Evolutionary conservation across 2,113 vertebrate genomes (phyloP).

Genomic region (Pelvicachromis taeniatus): DNA sequence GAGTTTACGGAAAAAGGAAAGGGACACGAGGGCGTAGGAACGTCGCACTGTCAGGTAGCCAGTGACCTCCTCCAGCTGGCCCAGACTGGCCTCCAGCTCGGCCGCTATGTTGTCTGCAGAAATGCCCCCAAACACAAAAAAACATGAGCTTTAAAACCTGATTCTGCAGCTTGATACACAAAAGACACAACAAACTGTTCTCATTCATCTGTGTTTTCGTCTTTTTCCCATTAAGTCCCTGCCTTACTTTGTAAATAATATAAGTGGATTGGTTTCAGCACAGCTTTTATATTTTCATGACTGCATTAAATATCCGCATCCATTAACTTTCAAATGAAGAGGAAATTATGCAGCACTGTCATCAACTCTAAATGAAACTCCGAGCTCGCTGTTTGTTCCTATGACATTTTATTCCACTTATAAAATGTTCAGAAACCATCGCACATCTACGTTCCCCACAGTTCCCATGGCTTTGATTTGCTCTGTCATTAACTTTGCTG

Average conservation of each 20-base stretch:
- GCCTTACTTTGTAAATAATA: not conserved
- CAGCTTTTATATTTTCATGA: not conserved
- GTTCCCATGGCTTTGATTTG: not conserved
- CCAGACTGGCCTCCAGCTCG: slow-evolving; percentile 92
- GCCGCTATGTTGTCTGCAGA: slow-evolving; percentile 90
- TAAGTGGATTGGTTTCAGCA: not conserved
- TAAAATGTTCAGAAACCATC: not conserved
- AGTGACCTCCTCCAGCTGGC: slow-evolving; percentile 94
- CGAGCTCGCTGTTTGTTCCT: not conserved
- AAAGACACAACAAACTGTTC: not conserved
- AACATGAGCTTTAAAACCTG: not conserved
- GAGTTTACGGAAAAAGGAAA: slow-evolving; percentile 94
- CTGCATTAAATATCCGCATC: not conserved
- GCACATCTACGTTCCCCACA: not conserved
- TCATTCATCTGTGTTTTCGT: not conserved
- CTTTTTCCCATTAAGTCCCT: not conserved
- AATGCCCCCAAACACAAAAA: not conserved
- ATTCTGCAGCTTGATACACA: not conserved
- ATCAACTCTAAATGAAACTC: not conserved
- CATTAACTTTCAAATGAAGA: not conserved
- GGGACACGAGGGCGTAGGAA: slow-evolving; percentile 92
- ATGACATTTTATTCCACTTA: not conserved
- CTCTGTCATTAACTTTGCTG: not conserved
- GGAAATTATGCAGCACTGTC: not conserved
- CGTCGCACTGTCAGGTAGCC: slow-evolving; percentile 92